These are phyloP conservation scores for Neomicropteryx cornuta DNA, from an alignment of 1,140 invertebrate genomes.

Conservation along the genomic window DNA sequence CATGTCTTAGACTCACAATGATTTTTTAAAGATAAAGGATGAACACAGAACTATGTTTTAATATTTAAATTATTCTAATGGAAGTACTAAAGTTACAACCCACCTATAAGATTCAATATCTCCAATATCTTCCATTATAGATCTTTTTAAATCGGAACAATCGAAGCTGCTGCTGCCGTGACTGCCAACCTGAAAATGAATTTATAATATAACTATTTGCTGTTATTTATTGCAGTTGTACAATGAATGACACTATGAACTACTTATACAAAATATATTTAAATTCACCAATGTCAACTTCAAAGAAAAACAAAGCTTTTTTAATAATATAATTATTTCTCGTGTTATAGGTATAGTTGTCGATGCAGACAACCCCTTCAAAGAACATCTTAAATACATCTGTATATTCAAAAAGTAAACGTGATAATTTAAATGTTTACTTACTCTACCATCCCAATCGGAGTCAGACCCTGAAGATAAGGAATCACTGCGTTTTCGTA, in stretches of 20 bases:
- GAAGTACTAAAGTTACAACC: too few relatives aligned
- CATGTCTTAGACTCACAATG: too few relatives aligned
- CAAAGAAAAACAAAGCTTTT: too few relatives aligned
- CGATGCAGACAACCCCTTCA: background rate
- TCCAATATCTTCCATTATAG: slow-evolving; percentile 57
- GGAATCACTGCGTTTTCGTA: slow-evolving; percentile 29
- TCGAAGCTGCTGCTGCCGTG: slow-evolving; percentile 50
- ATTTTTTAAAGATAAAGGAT: too few relatives aligned
- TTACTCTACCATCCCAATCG: slow-evolving; percentile 43
- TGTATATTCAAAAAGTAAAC: background rate
- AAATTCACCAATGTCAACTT: too few relatives aligned
- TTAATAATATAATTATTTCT: background rate
- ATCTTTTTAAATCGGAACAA: slow-evolving; percentile 57
- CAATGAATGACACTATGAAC: too few relatives aligned
- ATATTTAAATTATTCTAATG: too few relatives aligned
- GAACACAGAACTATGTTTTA: too few relatives aligned
- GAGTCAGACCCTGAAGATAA: slow-evolving; percentile 38
- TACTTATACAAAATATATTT: too few relatives aligned
- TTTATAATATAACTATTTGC: slow-evolving; percentile 5
- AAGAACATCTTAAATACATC: too few relatives aligned
- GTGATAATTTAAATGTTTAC: background rate
- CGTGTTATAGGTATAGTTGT: background rate
- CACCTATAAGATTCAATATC: too few relatives aligned
- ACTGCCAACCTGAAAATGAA: slow-evolving; percentile 45
- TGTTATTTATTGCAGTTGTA: background rate